Evolutionary conservation across 2,113 vertebrate species (phyloP).

Genomic region (Chaetura pelagica): DNA sequence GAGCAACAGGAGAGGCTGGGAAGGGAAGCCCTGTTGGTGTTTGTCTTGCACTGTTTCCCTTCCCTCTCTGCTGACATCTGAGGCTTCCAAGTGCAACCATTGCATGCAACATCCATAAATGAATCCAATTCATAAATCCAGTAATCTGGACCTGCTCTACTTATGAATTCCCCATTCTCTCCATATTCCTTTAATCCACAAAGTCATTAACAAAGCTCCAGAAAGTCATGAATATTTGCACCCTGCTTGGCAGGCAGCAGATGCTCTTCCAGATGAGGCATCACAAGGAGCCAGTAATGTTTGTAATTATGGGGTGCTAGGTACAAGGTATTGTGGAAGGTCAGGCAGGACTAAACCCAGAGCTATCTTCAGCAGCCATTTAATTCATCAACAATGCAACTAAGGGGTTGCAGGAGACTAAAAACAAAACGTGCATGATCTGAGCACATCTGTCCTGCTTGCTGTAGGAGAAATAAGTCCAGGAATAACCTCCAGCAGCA

Average conservation of each 20-base stretch:
- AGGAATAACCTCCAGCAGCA: background rate
- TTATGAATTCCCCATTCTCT: background rate
- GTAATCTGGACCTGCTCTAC: background rate
- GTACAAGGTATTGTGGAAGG: background rate
- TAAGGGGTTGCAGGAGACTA: background rate
- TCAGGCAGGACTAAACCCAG: background rate
- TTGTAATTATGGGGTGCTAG: slow-evolving; percentile 55
- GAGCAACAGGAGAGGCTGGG: background rate
- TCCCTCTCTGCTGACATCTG: background rate
- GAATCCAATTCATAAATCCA: background rate
- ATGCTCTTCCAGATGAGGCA: background rate
- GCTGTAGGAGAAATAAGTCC: background rate
- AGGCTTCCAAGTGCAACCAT: background rate
- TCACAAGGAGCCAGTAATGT: slow-evolving; percentile 34
- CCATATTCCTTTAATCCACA: background rate
- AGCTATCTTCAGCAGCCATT: background rate
- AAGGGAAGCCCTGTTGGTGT: background rate
- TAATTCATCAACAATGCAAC: background rate
- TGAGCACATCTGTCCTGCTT: background rate
- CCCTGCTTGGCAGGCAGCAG: background rate
- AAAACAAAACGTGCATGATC: background rate
- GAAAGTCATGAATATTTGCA: slow-evolving; percentile 30
- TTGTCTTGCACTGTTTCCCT: background rate
- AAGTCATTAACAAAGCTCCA: slow-evolving; percentile 1
- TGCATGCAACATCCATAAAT: background rate